Base-by-base conservation (phyloP, 2,797 vertebrate species). In the Lepilemur septentrionalis region DNA sequence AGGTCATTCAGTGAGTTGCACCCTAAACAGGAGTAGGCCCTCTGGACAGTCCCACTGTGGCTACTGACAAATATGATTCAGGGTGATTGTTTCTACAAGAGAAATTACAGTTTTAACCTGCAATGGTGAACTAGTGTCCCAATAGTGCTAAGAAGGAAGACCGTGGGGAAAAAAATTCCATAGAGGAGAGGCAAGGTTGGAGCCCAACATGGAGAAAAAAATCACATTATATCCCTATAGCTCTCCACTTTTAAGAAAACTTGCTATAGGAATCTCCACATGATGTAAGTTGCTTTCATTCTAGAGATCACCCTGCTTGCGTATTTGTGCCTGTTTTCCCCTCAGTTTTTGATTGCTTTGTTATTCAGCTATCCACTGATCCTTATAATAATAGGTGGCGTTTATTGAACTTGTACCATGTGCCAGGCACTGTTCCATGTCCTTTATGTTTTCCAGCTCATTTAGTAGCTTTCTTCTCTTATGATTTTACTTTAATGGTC, bases 401-500 rank as follows among this genome's bases (percentile, higher is more conserved):
- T 80, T 83, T 86, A 59, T 76, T 92, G 32, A 90, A 63, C 10
- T 63, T 67, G 46, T 43, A 20, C 48, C 5, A 11, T 69, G n/a
- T 83, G 6, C 41, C 70, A 78, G 22, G 20, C 17, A 35, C n/a
- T 93, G 28, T 23, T 79, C 73, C n/a, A 5, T 75, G 38, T n/a
- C 70, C 17, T 89, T 57, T 65, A 6, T 48, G 15, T 85, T 32
- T 35, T 95, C 35, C 7, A 30, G 55, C 55, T 75, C 73, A 55
- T 41, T 94, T 65, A 75, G 14, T 78, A 91, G 79, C 63, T 91
- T 90, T 78, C 57, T 70, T 84, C 61, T 82, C 69, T 84, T 57
- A 30, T 13, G n/a, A 90, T 83, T 93, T 79, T 87, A 72, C 48
- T 65, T 79, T 59, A 55, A 61, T 61, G 25, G 55, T 93, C 9